Conservation (phyloP, 1,140 invertebrate genomes). For the Mylabris phalerata region DNA sequence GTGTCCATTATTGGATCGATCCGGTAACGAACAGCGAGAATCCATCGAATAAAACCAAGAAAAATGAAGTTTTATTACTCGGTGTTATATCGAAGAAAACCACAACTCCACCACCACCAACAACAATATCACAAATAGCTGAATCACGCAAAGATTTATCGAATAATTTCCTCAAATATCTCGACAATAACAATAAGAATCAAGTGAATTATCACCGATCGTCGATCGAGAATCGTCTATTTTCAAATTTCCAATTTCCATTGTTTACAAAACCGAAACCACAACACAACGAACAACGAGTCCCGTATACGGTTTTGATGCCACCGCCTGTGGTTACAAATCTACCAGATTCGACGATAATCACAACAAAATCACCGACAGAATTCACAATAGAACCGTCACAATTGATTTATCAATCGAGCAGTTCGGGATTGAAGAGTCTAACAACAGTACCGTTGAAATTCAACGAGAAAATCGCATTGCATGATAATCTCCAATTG, state of each 20-base stretch:
- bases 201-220: no score
- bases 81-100: conserved; percentile 60
- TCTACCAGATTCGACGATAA: conserved; percentile 28
- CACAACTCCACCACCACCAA: conserved; percentile 41
- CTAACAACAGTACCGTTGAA: conserved; percentile 24
- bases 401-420: conserved; percentile 57
- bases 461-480: conserved; percentile 13
- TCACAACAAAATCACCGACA: conserved; percentile 3
- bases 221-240: no score
- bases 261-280: no score
- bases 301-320: conserved; percentile 57
- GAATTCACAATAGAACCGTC: conserved; percentile 49
- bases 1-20: conserved; percentile 70
- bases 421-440: conserved; percentile 38
- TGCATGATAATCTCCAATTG: conserved; percentile 13
- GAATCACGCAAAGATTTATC: conserved; percentile 39
- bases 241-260: no score
- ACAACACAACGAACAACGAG: conserved; percentile 39
- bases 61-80: conserved; percentile 60
- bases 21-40: conserved; percentile 43
- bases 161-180: conserved; percentile 47
- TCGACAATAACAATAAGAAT: conserved; percentile 29
- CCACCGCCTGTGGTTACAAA: conserved; percentile 54
- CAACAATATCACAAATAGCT: conserved; percentile 12
- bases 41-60: conserved; percentile 29